These are phyloP conservation scores for Pao palembangensis DNA, from an alignment of 2,113 vertebrate genomes.

Conservation along the genomic window DNA sequence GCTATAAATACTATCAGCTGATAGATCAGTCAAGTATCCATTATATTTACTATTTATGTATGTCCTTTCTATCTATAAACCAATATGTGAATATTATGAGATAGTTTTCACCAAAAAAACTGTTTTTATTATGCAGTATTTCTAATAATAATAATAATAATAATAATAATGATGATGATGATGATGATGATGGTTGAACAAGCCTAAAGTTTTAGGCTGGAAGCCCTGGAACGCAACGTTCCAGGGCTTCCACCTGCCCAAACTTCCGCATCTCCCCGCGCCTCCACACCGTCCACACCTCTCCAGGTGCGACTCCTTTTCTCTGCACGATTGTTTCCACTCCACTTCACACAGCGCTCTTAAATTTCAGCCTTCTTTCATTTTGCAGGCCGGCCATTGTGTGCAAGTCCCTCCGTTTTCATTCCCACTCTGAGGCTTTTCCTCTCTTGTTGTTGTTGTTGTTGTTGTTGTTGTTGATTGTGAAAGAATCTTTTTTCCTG, in stretches of 20 bases:
- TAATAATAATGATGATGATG: no score
- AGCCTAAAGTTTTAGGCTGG: no score
- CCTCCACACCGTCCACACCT: conserved; percentile 35
- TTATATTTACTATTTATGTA: no score
- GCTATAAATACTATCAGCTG: not conserved
- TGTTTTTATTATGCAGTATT: no score
- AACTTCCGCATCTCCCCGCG: conserved; percentile 45
- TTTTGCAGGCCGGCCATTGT: conserved; percentile 65
- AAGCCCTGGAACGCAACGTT: not conserved
- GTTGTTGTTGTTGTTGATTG: no score
- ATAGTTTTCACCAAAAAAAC: no score
- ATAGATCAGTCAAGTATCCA: no score
- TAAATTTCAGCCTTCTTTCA: conserved; percentile 71
- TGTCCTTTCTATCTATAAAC: no score
- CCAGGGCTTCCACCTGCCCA: conserved; percentile 42
- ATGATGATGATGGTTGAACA: no score
- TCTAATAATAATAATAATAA: no score
- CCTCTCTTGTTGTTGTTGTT: conserved; percentile 28
- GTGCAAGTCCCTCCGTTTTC: conserved; percentile 53
- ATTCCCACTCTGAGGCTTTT: conserved; percentile 23
- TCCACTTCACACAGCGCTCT: conserved; percentile 65
- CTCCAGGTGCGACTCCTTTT: conserved; percentile 74
- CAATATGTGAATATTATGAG: no score
- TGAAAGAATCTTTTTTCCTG: not conserved
- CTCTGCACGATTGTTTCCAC: conserved; percentile 64